Evolutionary conservation across 2,888 invertebrate genomes (phyloP).

Genomic region (Ormyrus labotus): DNA sequence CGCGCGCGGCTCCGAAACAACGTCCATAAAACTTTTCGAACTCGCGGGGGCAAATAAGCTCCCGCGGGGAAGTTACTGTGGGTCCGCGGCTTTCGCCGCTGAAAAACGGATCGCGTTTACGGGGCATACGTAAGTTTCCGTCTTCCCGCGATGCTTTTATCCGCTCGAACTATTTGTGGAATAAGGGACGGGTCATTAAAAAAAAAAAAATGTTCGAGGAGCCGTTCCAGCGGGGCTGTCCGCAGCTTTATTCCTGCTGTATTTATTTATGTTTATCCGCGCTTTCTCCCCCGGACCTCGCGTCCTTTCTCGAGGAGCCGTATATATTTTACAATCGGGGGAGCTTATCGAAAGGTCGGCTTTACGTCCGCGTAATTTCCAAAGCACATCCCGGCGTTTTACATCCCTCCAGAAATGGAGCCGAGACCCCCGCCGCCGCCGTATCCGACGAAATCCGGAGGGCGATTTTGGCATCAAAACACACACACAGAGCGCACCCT

Average conservation of each 20-base stretch:
- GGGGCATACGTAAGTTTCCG: not conserved
- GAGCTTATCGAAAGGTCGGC: slow-evolving; percentile 17
- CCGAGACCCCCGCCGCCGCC: too few relatives aligned
- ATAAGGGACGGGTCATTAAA: not conserved
- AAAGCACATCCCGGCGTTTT: not conserved
- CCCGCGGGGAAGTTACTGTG: slow-evolving; percentile 23
- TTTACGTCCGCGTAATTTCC: slow-evolving; percentile 31
- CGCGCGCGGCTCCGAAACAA: not conserved
- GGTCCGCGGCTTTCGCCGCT: not conserved
- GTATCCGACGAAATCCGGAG: too few relatives aligned
- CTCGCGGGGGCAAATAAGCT: slow-evolving; percentile 18
- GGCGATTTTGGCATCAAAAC: too few relatives aligned
- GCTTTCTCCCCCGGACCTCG: not conserved
- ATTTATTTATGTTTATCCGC: slow-evolving; percentile 34
- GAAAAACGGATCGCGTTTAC: not conserved
- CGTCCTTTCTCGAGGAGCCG: not conserved
- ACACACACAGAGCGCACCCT: too few relatives aligned
- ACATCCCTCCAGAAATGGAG: too few relatives aligned
- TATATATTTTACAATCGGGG: slow-evolving; percentile 4
- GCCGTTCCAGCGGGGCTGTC: not conserved
- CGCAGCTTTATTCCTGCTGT: not conserved
- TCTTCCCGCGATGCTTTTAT: too few relatives aligned
- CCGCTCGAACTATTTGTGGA: too few relatives aligned
- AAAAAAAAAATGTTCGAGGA: not conserved
- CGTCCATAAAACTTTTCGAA: slow-evolving; percentile 29